A percentile compares a stretch with the other conserved stretches of the same genome.
Evolutionary conservation across 1,140 invertebrate genomes (phyloP).

Genomic region (Bombus huntii): DNA sequence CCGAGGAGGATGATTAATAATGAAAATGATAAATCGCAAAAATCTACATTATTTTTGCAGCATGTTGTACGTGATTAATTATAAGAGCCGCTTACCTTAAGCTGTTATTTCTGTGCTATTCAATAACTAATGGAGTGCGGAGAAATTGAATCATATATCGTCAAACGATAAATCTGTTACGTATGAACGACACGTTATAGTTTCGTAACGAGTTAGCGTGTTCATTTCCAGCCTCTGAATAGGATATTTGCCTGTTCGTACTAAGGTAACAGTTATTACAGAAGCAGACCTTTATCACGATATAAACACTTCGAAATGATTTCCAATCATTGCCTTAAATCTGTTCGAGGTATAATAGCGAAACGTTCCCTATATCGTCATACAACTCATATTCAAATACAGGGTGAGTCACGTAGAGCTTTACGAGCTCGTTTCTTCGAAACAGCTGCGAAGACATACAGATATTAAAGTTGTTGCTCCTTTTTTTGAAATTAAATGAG

Average conservation of each 20-base stretch:
- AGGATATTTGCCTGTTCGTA: neutral
- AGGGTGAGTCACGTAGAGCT: neutral
- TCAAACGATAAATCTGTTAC: neutral
- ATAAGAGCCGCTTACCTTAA: neutral
- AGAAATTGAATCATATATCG: conserved; percentile 21
- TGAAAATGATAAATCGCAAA: neutral
- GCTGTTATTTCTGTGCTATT: neutral
- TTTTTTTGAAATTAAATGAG: no score
- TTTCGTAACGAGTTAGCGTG: conserved; percentile 3
- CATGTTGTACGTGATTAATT: neutral
- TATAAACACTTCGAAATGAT: neutral
- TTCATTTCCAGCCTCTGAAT: neutral
- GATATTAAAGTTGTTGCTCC: no score
- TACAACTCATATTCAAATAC: neutral
- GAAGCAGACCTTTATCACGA: neutral
- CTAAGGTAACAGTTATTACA: neutral
- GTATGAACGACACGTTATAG: conserved; percentile 3
- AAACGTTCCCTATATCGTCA: neutral
- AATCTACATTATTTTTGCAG: neutral
- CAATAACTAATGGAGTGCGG: conserved; percentile 12
- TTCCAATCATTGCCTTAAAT: neutral
- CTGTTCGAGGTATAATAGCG: neutral
- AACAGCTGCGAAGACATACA: neutral
- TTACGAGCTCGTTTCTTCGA: neutral
- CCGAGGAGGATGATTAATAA: neutral